Evolutionary conservation across 1,140 invertebrate species (phyloP).

Genomic region (Panulirus ornatus): DNA sequence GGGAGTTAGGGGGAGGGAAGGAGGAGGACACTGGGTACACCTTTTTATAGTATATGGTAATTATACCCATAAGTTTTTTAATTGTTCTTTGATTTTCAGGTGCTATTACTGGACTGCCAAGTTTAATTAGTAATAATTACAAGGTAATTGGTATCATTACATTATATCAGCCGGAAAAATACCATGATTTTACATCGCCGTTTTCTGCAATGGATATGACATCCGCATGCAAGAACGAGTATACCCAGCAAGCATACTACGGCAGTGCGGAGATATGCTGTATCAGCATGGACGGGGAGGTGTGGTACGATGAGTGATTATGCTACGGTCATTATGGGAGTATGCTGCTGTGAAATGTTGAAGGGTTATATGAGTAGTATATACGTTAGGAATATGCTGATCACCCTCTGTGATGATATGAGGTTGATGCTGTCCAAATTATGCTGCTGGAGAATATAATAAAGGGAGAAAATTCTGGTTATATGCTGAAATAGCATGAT

Average conservation of each 20-base stretch:
- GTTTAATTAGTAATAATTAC: slow-evolving; percentile 66
- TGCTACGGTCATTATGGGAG: too few species aligned
- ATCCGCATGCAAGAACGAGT: slow-evolving; percentile 32
- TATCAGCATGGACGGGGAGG: too few species aligned
- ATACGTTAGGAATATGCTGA: too few species aligned
- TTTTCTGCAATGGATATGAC: slow-evolving; percentile 43
- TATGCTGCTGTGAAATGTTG: too few species aligned
- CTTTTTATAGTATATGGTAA: neutral
- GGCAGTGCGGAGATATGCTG: neutral
- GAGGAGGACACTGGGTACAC: neutral
- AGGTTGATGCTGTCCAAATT: too few species aligned
- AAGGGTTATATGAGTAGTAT: too few species aligned
- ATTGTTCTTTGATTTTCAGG: slow-evolving; percentile 52
- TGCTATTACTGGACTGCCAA: slow-evolving; percentile 52
- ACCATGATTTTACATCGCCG: slow-evolving; percentile 42
- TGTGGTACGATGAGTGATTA: too few species aligned
- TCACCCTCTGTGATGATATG: too few species aligned
- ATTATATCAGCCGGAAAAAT: slow-evolving; percentile 63
- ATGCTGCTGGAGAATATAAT: too few species aligned
- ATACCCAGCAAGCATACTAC: neutral
- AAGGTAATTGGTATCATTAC: slow-evolving; percentile 62
- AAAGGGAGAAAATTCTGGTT: too few species aligned
- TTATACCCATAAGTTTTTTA: neutral
- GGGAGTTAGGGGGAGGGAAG: neutral
- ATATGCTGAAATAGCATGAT: too few species aligned